phyloP scores from a whole-genome alignment of 2,113 vertebrate genomes.

The Aleadryas rufinucha region DNA sequence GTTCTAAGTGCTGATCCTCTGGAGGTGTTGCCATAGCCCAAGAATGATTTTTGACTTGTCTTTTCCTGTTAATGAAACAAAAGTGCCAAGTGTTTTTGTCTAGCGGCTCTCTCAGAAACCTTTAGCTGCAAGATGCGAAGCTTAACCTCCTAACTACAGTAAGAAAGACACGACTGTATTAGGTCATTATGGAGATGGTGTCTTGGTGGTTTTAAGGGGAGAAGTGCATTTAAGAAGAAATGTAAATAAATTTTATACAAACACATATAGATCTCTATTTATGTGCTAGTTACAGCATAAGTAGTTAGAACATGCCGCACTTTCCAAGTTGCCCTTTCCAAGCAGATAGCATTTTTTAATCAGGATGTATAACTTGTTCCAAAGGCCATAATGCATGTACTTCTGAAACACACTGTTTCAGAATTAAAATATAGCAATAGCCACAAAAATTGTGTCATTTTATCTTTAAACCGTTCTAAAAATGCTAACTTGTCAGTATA shows the following conservation, averaged over 20 bases:
- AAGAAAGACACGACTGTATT: neutral
- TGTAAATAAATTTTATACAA: fast-evolving
- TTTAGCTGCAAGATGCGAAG: neutral
- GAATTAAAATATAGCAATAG: neutral
- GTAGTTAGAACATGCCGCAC: neutral
- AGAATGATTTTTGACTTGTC: neutral
- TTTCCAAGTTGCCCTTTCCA: neutral
- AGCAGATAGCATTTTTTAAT: neutral
- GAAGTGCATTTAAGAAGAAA: neutral
- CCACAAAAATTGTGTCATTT: neutral
- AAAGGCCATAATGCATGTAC: neutral
- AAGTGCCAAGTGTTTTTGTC: neutral
- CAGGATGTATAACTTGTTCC: neutral
- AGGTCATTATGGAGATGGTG: neutral
- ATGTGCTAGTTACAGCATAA: neutral
- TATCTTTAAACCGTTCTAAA: neutral
- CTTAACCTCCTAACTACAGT: neutral
- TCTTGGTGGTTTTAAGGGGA: neutral
- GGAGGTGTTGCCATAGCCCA: neutral
- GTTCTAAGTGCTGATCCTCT: neutral
- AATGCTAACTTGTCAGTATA: neutral
- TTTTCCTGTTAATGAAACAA: neutral
- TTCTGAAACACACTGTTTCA: neutral
- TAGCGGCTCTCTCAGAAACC: neutral
- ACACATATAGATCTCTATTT: fast-evolving